Conservation (phyloP, 2,113 vertebrate genomes). For the Myxocyprinus asiaticus region DNA sequence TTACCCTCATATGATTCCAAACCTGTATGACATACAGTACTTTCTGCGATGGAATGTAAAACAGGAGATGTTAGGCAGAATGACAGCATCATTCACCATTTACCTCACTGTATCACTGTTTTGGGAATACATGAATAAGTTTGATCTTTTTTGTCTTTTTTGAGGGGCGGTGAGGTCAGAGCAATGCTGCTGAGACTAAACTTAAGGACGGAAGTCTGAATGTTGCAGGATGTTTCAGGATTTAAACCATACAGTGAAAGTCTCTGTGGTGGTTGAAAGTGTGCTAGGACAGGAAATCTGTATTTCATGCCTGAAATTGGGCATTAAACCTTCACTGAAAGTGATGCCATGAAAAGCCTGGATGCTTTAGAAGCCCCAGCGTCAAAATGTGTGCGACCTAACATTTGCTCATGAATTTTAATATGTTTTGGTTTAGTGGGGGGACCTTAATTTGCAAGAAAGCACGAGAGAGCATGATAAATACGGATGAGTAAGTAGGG, state of each 20-base stretch:
- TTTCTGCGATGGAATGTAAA: too few relatives aligned
- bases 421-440: slow-evolving; percentile 37
- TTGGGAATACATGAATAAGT: slow-evolving; percentile 69
- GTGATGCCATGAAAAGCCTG: slow-evolving; percentile 11
- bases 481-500: background rate
- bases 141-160: slow-evolving; percentile 55
- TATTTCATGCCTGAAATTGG: slow-evolving; percentile 27
- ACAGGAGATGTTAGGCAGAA: too few relatives aligned
- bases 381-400: slow-evolving; percentile 16
- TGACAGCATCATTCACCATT: too few relatives aligned
- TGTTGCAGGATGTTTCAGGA: background rate
- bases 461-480: background rate
- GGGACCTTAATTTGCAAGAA: slow-evolving; percentile 15
- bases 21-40: too few relatives aligned
- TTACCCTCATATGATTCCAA: too few relatives aligned
- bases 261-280: background rate
- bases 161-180: slow-evolving; percentile 36
- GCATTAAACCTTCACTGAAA: slow-evolving; percentile 30
- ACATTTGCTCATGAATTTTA: slow-evolving; percentile 39
- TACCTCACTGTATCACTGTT: too few relatives aligned
- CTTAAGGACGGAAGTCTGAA: slow-evolving; percentile 20
- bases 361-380: slow-evolving; percentile 16
- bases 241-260: background rate
- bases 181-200: slow-evolving; percentile 5
- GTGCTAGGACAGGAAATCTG: slow-evolving; percentile 10